A percentile compares a stretch with the other conserved stretches of the same genome.
Conservation (phyloP, 2,888 invertebrate genomes). For the Mamestra brassicae region DNA sequence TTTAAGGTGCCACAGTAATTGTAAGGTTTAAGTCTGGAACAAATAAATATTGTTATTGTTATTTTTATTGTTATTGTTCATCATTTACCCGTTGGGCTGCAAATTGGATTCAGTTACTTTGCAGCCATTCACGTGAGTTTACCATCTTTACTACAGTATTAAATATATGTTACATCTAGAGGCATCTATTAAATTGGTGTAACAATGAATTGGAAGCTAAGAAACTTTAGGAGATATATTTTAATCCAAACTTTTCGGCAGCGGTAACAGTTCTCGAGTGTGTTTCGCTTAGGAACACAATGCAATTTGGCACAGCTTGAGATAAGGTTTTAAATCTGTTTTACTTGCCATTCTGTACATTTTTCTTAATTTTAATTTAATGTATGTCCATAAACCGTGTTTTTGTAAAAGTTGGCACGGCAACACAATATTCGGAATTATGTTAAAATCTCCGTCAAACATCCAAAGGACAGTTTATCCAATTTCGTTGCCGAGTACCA, state of each 20-base stretch:
- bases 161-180: constrained; percentile 26
- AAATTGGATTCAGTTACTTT: constrained; percentile 20
- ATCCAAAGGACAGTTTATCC: constrained; percentile 47
- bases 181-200: background rate
- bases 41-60: too few relatives aligned
- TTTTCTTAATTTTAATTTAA: constrained; percentile 21
- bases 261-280: constrained; percentile 33
- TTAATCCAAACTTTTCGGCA: constrained; percentile 52
- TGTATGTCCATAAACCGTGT: constrained; percentile 4
- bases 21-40: too few relatives aligned
- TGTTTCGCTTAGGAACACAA: constrained; percentile 51
- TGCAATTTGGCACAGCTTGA: constrained; percentile 48
- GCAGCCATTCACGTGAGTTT: background rate
- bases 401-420: constrained; percentile 2
- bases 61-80: too few relatives aligned
- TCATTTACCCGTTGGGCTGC: background rate
- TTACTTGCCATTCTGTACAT: constrained; percentile 12
- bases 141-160: background rate
- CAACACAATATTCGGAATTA: constrained; percentile 1
- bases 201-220: constrained; percentile 49
- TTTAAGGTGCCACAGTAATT: too few relatives aligned
- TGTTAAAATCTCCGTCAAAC: constrained; percentile 14
- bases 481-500: constrained; percentile 54
- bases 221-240: constrained; percentile 51
- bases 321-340: constrained; percentile 32